Conservation (phyloP, 2,113 vertebrate genomes). For the Alexandromys fortis region DNA sequence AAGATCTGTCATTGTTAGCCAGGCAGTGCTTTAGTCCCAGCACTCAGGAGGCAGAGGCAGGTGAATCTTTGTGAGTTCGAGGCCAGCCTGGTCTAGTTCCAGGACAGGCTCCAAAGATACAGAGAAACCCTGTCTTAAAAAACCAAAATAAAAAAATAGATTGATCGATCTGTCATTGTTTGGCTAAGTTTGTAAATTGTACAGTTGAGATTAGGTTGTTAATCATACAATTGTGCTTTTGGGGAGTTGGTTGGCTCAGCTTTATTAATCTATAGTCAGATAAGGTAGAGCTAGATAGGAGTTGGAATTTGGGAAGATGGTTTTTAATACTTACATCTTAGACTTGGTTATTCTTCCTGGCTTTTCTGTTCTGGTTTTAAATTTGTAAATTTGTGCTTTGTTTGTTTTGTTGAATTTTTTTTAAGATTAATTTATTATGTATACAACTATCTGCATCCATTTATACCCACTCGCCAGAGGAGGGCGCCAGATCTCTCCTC, state of each 20-base stretch:
- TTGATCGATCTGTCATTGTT: background rate
- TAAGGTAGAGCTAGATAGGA: background rate
- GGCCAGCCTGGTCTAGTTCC: no score
- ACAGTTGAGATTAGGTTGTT: background rate
- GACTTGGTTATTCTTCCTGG: conserved; percentile 20
- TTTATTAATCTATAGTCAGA: conserved; percentile 35
- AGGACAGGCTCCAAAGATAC: no score
- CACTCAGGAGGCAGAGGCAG: no score
- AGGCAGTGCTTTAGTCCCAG: no score
- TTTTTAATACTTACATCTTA: conserved; percentile 56
- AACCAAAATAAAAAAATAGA: no score
- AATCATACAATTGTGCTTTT: background rate
- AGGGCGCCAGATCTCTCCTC: no score
- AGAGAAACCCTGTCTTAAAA: no score
- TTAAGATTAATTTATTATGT: no score
- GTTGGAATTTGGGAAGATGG: conserved; percentile 35
- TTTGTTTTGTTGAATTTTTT: background rate
- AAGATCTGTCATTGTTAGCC: background rate
- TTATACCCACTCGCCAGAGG: no score
- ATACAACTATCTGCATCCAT: no score
- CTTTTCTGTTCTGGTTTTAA: conserved; percentile 39
- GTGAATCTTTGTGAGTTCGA: no score
- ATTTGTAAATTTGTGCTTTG: background rate
- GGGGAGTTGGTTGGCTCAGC: conserved; percentile 33
- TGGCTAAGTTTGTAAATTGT: conserved; percentile 31